Evolutionary conservation across 2,113 vertebrate species (phyloP).

Genomic region (Heliornis fulica): DNA sequence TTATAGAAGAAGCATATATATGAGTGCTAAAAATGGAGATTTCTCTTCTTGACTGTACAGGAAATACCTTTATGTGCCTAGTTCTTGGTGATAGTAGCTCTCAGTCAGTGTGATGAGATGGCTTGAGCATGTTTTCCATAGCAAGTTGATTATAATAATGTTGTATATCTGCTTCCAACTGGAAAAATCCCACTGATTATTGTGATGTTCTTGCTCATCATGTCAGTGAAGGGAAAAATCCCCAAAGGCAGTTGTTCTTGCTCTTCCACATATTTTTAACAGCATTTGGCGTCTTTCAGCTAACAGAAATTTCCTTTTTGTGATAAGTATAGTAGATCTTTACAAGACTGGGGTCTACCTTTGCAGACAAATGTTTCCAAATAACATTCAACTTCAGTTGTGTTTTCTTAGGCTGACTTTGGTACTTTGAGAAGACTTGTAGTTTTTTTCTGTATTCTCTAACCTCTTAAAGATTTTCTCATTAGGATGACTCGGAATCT

Average conservation of each 20-base stretch:
- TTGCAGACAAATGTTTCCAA: background rate
- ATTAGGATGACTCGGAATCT: background rate
- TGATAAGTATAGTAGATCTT: background rate
- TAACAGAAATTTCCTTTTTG: background rate
- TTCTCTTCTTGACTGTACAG: no score
- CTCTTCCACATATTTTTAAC: background rate
- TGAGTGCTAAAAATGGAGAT: no score
- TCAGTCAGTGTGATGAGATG: no score
- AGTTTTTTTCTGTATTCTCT: background rate
- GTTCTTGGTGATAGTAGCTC: no score
- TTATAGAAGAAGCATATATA: no score
- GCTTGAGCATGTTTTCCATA: no score
- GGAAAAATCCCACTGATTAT: background rate
- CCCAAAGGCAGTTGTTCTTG: rapidly evolving
- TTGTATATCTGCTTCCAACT: background rate
- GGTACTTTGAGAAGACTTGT: background rate
- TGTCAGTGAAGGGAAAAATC: background rate
- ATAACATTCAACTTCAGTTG: background rate
- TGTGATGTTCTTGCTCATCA: background rate
- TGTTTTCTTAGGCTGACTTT: background rate
- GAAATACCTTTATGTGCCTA: no score
- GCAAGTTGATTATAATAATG: no score
- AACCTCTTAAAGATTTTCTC: background rate
- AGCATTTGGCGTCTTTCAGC: background rate
- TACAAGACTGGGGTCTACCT: background rate